A percentile compares a stretch with the other conserved stretches of the same genome.
Conservation (phyloP, 2,888 invertebrate species). For the Clitarchus hookeri region DNA sequence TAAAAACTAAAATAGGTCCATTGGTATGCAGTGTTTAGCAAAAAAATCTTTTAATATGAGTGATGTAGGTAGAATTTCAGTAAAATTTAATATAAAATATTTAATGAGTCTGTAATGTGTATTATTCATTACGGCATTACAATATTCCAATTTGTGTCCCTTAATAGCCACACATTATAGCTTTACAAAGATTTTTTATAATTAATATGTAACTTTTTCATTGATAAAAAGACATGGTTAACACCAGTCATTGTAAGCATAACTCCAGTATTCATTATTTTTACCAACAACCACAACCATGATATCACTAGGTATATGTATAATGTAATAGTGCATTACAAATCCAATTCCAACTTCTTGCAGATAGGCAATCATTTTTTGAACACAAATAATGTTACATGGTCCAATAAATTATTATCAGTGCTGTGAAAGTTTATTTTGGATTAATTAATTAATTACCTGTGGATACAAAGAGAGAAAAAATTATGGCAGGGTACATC, state of each 20-base stretch:
- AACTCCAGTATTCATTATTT: neutral
- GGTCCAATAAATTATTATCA: neutral
- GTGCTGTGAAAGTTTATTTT: neutral
- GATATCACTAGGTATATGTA: neutral
- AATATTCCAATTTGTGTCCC: neutral
- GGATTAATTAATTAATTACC: neutral
- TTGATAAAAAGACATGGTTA: neutral
- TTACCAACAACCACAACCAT: neutral
- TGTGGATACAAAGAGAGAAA: conserved; percentile 10
- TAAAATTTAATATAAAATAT: too few relatives aligned
- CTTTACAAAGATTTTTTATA: neutral
- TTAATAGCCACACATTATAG: neutral
- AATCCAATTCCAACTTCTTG: neutral
- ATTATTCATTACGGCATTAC: neutral
- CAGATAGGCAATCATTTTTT: neutral
- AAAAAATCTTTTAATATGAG: too few relatives aligned
- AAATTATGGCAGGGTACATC: neutral
- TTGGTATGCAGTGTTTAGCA: too few relatives aligned
- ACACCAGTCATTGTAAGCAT: neutral
- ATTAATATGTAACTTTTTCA: neutral
- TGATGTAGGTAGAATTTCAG: too few relatives aligned
- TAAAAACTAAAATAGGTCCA: too few relatives aligned
- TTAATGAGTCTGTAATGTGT: neutral
- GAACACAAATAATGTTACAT: neutral
- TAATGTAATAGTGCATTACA: neutral